phyloP scores from a whole-genome alignment of 2,888 invertebrate genomes.

The Apamea sordens region DNA sequence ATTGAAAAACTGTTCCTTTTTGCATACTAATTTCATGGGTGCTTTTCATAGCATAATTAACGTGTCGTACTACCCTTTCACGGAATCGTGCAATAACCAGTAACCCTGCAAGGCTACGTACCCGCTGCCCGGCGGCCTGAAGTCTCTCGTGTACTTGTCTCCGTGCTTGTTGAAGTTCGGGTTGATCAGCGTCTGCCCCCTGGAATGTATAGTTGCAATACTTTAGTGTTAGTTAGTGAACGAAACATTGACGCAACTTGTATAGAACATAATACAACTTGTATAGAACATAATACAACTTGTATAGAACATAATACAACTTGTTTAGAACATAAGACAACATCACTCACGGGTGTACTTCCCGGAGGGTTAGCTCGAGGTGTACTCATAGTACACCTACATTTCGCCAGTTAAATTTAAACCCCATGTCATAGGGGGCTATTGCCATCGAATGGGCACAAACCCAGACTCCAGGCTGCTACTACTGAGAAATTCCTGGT shows the following conservation, averaged over 20 bases:
- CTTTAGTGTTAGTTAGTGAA: not conserved
- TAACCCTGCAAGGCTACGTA: slow-evolving; percentile 67
- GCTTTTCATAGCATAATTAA: not conserved
- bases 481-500: not conserved
- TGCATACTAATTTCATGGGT: not conserved
- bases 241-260: not conserved
- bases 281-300: not conserved
- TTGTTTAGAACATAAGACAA: not conserved
- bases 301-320: not conserved
- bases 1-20: not conserved
- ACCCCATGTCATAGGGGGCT: not conserved
- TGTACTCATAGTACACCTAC: not conserved
- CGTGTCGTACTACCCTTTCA: not conserved
- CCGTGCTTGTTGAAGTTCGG: slow-evolving; percentile 85
- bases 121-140: slow-evolving; percentile 86
- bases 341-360: not conserved
- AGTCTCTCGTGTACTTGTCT: slow-evolving; percentile 84
- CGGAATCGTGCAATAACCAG: not conserved
- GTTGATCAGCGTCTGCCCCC: slow-evolving; percentile 83
- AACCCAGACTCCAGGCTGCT: not conserved
- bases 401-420: not conserved
- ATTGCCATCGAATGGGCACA: not conserved
- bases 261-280: not conserved
- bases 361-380: too few species aligned
- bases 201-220: slow-evolving; percentile 67